Conservation (phyloP, 2,888 invertebrate genomes). For the Neocrepidodera transversa region DNA sequence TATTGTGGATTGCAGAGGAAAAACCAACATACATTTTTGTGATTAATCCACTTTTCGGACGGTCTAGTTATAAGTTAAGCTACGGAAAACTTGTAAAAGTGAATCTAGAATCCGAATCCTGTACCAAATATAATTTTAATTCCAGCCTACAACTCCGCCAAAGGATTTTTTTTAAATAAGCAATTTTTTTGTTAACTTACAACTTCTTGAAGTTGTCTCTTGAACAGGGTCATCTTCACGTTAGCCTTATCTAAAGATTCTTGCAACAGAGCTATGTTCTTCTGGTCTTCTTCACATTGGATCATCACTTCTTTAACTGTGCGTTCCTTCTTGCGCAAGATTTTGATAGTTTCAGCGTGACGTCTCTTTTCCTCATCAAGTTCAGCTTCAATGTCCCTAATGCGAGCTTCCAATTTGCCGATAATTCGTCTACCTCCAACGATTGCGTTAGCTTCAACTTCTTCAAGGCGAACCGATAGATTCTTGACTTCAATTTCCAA, state of each 20-base stretch:
- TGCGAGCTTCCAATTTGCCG: conserved; percentile 94
- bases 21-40: too few relatives aligned
- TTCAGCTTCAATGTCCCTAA: conserved; percentile 93
- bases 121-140: too few relatives aligned
- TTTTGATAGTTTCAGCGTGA: conserved; percentile 96
- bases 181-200: too few relatives aligned
- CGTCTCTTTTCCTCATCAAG: conserved; percentile 96
- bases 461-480: conserved; percentile 89
- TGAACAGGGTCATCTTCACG: conserved; percentile 92
- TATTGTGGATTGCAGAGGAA: too few relatives aligned
- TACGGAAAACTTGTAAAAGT: too few relatives aligned
- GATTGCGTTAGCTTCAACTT: conserved; percentile 96
- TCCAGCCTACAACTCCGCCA: too few relatives aligned
- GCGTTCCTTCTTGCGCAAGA: conserved; percentile 97
- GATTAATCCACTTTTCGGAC: too few relatives aligned
- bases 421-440: conserved; percentile 97
- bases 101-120: too few relatives aligned
- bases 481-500: conserved; percentile 98
- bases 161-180: too few relatives aligned
- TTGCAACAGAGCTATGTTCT: conserved; percentile 91
- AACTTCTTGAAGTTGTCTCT: conserved; percentile 94
- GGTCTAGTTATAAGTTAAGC: too few relatives aligned
- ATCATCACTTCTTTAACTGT: conserved; percentile 94
- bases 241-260: conserved; percentile 86
- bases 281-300: conserved; percentile 96